Conservation (phyloP, 2,113 vertebrate species). For the human region DNA sequence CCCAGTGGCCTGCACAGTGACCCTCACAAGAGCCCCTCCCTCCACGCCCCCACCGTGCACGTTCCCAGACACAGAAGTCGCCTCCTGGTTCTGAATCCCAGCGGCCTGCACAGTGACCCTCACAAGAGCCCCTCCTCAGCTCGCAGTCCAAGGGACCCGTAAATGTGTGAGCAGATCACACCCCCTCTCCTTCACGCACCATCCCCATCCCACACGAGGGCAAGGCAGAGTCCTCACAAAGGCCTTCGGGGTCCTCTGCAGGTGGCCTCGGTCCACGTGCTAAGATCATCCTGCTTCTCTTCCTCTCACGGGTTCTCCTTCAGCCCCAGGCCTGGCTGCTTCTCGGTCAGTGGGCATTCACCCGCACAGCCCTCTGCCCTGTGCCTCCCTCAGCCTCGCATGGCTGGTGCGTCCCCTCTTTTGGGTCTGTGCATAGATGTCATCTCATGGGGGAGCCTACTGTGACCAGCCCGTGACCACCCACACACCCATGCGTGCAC, state of each 20-base stretch:
- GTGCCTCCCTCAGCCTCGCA: not conserved
- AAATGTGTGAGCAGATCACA: not conserved
- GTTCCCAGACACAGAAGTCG: accelerated
- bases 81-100: not conserved
- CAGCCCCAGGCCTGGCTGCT: not conserved
- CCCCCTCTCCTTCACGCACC: not conserved
- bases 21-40: not conserved
- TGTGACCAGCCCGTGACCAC: not conserved
- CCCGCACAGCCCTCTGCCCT: not conserved
- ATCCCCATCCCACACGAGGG: not conserved
- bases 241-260: too few species aligned
- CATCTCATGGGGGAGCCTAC: not conserved
- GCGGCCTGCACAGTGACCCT: too few species aligned
- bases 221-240: accelerated
- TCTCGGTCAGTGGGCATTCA: not conserved
- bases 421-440: not conserved
- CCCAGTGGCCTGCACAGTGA: not conserved
- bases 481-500: not conserved
- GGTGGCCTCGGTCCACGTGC: not conserved
- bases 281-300: not conserved
- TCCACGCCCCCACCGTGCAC: not conserved
- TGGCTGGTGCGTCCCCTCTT: too few species aligned
- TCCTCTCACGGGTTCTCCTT: not conserved
- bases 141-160: not conserved
- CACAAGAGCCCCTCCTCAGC: not conserved